phyloP scores from a whole-genome alignment of 2,113 vertebrate genomes.

The Anarhynchus alexandrinus region DNA sequence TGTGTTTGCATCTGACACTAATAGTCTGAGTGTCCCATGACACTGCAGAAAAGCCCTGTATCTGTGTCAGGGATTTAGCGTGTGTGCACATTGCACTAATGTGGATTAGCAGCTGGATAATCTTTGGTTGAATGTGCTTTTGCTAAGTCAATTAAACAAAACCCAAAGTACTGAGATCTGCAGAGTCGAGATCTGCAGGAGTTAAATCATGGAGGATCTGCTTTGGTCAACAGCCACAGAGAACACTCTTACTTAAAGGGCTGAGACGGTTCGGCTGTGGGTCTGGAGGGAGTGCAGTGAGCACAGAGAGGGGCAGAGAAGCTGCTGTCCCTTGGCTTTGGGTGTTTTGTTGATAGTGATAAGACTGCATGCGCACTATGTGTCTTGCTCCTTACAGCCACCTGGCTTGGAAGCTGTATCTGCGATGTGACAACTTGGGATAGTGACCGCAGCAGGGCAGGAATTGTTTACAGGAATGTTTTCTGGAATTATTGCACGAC shows the following conservation, averaged over 20 bases:
- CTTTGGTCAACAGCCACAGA: neutral
- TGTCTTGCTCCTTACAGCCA: neutral
- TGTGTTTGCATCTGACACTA: neutral
- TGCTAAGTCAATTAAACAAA: constrained; percentile 43
- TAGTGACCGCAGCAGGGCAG: neutral
- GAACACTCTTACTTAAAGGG: neutral
- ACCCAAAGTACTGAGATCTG: neutral
- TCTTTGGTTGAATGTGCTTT: constrained; percentile 44
- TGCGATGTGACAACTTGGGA: neutral
- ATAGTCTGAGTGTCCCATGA: neutral
- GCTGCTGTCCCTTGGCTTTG: neutral
- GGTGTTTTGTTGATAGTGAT: neutral
- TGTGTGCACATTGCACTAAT: neutral
- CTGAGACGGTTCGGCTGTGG: neutral
- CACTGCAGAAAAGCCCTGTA: neutral
- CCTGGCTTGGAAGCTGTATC: neutral
- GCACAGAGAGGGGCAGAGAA: neutral
- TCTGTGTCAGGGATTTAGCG: neutral
- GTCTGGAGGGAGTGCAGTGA: neutral
- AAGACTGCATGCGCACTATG: neutral
- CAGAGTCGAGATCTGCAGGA: neutral
- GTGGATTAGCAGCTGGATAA: constrained; percentile 32
- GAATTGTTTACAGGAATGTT: neutral
- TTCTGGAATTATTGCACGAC: neutral
- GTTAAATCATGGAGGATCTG: neutral